Conservation (phyloP, 2,888 invertebrate genomes). For the Iselma pallidipennis region DNA sequence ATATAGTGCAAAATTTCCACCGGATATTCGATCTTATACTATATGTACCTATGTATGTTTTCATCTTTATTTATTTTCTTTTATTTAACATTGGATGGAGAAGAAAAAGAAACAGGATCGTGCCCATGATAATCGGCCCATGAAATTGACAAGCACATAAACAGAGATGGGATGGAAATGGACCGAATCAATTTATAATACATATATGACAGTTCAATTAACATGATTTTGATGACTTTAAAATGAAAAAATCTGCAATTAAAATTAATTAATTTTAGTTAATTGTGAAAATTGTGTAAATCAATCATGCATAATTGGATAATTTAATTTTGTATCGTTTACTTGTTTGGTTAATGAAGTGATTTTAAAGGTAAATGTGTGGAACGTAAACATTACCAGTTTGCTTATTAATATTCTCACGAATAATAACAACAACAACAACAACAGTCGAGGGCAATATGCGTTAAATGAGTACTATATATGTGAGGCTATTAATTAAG, state of each 20-base stretch:
- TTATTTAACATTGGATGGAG: too few species aligned
- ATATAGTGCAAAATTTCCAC: neutral
- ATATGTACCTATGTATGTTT: too few species aligned
- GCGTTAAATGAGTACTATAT: neutral
- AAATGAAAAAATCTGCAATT: neutral
- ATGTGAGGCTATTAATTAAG: neutral
- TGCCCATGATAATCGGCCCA: neutral
- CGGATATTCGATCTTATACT: neutral
- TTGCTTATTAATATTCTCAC: constrained; percentile 3
- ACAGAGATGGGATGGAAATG: neutral
- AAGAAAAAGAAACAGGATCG: neutral
- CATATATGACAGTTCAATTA: constrained; percentile 1
- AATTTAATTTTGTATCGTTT: neutral
- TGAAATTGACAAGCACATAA: neutral
- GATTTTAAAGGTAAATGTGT: constrained; percentile 3
- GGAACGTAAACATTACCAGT: constrained; percentile 3
- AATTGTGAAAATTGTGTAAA: neutral
- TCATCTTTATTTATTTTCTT: too few species aligned
- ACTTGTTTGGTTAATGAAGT: constrained; percentile 2
- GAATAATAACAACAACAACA: neutral
- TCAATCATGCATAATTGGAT: neutral
- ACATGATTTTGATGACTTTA: neutral
- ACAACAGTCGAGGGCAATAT: neutral
- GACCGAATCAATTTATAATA: neutral
- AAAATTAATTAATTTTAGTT: neutral